Base-by-base conservation (phyloP, 2,888 invertebrate genomes). In the Geotrupes spiniger region DNA sequence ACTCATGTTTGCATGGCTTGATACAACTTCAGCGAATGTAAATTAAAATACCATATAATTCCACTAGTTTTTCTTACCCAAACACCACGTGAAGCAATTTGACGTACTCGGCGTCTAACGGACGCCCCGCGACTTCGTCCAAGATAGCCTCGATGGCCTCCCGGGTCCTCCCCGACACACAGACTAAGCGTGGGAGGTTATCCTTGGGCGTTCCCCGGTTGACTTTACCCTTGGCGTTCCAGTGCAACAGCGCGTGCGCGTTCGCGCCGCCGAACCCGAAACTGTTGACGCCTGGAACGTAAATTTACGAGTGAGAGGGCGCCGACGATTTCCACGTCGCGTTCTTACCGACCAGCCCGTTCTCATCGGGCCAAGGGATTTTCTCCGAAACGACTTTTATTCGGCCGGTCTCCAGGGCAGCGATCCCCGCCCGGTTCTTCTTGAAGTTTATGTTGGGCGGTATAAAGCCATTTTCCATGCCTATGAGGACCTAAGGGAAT, bases 181-280 rank as follows among this genome's bases (percentile, higher is more conserved):
- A 79, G 9, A 88, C 80, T 37, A 93, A 71, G 40, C 90, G 79
- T 0, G 87, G 87, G 0, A 86, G 65, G 57, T 81, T 76, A 59
- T 88, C 87, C 0, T 66, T 62, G 0, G 86, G 83, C 9, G 78
- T 63, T 9, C 80, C 85, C 2, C 76, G 73, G 66, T 85, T 85
- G 0, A 78, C 71, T 73, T 84, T 86, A 25, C 62, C 77, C 50
- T 79, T 80, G 0, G 74, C 65, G 45, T 80, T 71, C 36, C 84
- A 81, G 64, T 79, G 79, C 4, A 89, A 65, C 31, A 89, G 65
- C 14, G 81, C 75, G 61, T 89, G 88, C 28, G 84, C 86, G 64
- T 92, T 92, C 4, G 87, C 85, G 1, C 94, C 95, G 26, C 94
- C 94, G 66, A 94, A 95, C 0, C 94, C 94, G 67, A 94, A 95